Evolutionary conservation across 2,888 invertebrate genomes (phyloP).

Genomic region (Trisateles emortualis): DNA sequence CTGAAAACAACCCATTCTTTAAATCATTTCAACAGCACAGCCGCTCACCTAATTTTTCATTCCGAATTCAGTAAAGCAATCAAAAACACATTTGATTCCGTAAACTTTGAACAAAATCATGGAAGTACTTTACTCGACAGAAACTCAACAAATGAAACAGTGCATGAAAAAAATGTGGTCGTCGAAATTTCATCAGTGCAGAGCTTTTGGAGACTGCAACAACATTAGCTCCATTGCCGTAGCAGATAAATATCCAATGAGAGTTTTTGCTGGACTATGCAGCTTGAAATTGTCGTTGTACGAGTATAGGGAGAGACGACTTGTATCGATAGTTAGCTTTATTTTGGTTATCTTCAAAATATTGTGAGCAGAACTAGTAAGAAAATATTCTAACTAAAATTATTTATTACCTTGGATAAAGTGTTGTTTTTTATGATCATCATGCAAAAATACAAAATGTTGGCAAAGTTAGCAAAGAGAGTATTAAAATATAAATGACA

Average conservation of each 20-base stretch:
- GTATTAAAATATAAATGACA: too few species aligned
- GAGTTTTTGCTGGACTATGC: constrained; percentile 70
- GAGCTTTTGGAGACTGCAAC: constrained; percentile 53
- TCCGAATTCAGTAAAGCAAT: constrained; percentile 19
- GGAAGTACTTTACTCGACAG: constrained; percentile 23
- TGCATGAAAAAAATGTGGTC: constrained; percentile 52
- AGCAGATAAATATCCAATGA: constrained; percentile 79
- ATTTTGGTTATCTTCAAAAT: too few species aligned
- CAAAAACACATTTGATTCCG: constrained; percentile 41
- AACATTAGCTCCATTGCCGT: constrained; percentile 62
- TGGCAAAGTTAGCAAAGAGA: too few species aligned
- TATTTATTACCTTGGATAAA: too few species aligned
- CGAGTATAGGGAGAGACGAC: constrained; percentile 52
- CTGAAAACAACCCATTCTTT: constrained; percentile 3
- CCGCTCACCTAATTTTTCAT: constrained; percentile 8
- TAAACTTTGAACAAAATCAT: constrained; percentile 30
- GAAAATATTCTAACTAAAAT: too few species aligned
- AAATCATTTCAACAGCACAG: constrained; percentile 1
- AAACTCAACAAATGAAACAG: constrained; percentile 44
- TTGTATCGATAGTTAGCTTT: constrained; percentile 20
- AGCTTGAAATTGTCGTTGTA: constrained; percentile 61
- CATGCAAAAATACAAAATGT: too few species aligned
- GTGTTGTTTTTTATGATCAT: too few species aligned
- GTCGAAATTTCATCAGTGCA: constrained; percentile 72
- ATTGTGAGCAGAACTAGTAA: too few species aligned